Conservation (phyloP, 2,797 vertebrate species). For the Sebastes alutus region DNA sequence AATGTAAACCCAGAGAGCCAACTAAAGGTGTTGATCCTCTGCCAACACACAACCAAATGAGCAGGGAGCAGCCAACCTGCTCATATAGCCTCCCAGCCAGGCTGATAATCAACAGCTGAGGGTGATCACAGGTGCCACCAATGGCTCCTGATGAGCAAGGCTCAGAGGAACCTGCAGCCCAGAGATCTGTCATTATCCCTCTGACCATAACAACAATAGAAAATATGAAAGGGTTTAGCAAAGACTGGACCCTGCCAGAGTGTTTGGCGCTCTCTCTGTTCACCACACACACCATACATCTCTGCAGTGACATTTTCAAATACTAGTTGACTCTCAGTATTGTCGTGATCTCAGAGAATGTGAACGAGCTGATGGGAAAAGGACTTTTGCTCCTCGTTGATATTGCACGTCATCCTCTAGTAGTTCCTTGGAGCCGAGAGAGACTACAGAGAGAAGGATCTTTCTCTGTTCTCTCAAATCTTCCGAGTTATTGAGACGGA, state of each 20-base stretch:
- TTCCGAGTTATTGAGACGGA: neutral
- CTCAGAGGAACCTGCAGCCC: too few species aligned
- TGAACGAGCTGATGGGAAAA: neutral
- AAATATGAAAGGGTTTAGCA: neutral
- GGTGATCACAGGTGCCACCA: too few species aligned
- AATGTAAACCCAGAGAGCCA: too few species aligned
- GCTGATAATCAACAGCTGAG: too few species aligned
- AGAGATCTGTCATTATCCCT: too few species aligned
- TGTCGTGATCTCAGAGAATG: neutral
- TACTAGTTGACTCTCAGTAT: neutral
- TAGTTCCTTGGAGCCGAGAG: neutral
- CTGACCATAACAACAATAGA: neutral
- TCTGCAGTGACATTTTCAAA: constrained; percentile 13
- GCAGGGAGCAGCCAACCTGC: too few species aligned
- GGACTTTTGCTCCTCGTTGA: neutral
- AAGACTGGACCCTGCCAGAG: neutral
- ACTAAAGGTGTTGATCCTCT: too few species aligned
- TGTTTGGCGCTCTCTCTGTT: neutral
- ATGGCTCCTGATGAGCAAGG: too few species aligned
- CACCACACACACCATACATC: neutral
- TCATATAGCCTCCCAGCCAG: too few species aligned
- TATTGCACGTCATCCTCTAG: neutral
- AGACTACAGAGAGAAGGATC: neutral
- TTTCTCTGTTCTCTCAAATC: neutral
- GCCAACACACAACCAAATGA: too few species aligned